These are phyloP conservation scores for Aelia acuminata DNA, from an alignment of 2,888 invertebrate species.

Conservation along the genomic window DNA sequence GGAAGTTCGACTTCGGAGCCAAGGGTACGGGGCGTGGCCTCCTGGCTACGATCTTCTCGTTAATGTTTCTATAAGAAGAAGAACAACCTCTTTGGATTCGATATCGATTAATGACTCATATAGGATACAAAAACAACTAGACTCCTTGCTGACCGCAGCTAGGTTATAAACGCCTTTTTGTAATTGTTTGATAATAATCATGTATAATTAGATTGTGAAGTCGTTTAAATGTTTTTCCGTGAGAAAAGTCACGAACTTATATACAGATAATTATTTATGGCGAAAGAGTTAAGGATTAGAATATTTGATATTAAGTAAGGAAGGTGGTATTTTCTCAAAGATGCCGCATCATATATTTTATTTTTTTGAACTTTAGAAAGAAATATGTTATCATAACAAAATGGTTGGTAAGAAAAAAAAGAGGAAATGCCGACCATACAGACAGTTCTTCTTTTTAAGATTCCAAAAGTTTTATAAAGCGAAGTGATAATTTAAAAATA, in stretches of 20 bases:
- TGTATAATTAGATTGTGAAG: not conserved
- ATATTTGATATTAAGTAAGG: too few species aligned
- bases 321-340: not conserved
- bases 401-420: not conserved
- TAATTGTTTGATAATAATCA: not conserved
- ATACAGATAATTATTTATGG: too few species aligned
- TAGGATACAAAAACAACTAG: not conserved
- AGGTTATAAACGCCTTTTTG: not conserved
- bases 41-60: not conserved
- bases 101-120: not conserved
- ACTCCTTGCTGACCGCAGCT: not conserved
- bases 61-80: not conserved
- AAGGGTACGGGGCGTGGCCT: constrained; percentile 28
- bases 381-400: not conserved
- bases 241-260: too few species aligned
- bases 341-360: constrained; percentile 4
- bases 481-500: not conserved
- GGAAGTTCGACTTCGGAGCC: not conserved
- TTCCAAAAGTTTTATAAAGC: not conserved
- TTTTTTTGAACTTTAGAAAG: constrained; percentile 4
- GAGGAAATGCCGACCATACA: not conserved
- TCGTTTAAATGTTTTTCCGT: not conserved
- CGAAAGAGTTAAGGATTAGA: too few species aligned
- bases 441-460: not conserved
- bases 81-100: not conserved